Evolutionary conservation across 2,888 invertebrate species (phyloP), one percentile per base, ranked within the genome.

Genomic region (Ectemnius cavifrons): DNA sequence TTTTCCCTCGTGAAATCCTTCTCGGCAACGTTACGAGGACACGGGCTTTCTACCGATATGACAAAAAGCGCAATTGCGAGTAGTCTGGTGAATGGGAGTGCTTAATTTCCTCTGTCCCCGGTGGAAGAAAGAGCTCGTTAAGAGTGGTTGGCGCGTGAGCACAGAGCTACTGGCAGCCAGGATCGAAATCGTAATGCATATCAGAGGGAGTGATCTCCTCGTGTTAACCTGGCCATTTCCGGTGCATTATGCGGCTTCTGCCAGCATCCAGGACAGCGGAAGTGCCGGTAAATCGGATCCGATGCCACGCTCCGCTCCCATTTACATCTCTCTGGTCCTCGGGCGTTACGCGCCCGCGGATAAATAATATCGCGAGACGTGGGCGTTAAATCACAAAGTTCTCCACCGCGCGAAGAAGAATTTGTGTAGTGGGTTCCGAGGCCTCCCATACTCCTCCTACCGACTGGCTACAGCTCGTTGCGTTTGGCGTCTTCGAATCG

Each of bases 351-450:
- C 82, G 82, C 84, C 86, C 81, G 84, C 82, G 85, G 85, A 85
- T 85, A 88, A 87, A 88, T 87, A 88, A 85, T 86, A 84, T 77
- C 75, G 80, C 78, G 76, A 85, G 79, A 84, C 74, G 84, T 84
- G 74, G 71, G 75, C 71, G 75, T 67, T 79, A 77, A 82, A 83
- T 82, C 82, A 79, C 80, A 82, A 79, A 81, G 72, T 84, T 77
- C 73, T 46, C n/a, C 18, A 28, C 2, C 18, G 46, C 5, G 60
- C 6, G 68, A 71, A 67, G 56, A 74, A 58, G 63, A 78, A 78
- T 69, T 77, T 71, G 37, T 37, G 37, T 37, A 11, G 37, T 37
- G 37, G 1, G 4, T 8, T 37, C 37, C 11, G 68, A 60, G 63
- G 64, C 46, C 64, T 61, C 47, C 52, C 67, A 46, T 47, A 57